Conservation (phyloP, 2,888 invertebrate genomes). For the Chydorus sphaericus region DNA sequence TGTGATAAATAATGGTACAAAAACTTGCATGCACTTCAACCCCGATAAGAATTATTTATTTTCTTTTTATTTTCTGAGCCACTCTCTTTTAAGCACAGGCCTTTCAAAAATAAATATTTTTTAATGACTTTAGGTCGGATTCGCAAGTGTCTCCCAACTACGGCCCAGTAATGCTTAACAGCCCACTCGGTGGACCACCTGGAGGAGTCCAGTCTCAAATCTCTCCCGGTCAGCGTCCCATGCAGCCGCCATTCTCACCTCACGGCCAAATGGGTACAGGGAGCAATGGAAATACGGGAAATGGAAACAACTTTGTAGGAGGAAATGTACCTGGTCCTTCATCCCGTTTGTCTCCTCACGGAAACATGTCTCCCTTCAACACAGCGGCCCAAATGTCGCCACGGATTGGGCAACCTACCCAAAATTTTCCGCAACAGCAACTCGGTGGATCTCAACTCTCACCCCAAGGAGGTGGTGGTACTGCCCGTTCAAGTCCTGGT, state of each 20-base stretch:
- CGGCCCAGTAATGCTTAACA: conserved; percentile 31
- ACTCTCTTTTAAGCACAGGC: background rate
- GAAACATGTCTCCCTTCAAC: conserved; percentile 14
- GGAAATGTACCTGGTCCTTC: conserved; percentile 5
- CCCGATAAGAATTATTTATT: too few relatives aligned
- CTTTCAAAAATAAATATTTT: background rate
- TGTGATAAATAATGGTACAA: too few relatives aligned
- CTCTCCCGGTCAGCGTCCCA: conserved; percentile 21
- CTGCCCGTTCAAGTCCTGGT: conserved; percentile 14
- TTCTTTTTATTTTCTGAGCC: background rate
- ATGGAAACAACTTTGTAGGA: conserved; percentile 23
- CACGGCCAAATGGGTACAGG: conserved; percentile 7
- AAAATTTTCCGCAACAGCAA: conserved; percentile 15
- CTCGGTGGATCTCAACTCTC: conserved; percentile 20
- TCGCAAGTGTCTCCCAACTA: conserved; percentile 48
- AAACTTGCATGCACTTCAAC: too few relatives aligned
- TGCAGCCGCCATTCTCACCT: conserved; percentile 14
- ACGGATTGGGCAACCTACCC: conserved; percentile 9
- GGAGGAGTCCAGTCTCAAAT: conserved; percentile 26
- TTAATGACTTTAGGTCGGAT: conserved; percentile 26
- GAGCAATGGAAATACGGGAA: conserved; percentile 25
- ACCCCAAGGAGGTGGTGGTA: conserved; percentile 19
- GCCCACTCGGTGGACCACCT: conserved; percentile 27
- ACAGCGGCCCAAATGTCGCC: conserved; percentile 15
- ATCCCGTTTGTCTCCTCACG: conserved; percentile 5